Conservation (phyloP, 2,888 invertebrate species). For the Xylocampa areola region DNA sequence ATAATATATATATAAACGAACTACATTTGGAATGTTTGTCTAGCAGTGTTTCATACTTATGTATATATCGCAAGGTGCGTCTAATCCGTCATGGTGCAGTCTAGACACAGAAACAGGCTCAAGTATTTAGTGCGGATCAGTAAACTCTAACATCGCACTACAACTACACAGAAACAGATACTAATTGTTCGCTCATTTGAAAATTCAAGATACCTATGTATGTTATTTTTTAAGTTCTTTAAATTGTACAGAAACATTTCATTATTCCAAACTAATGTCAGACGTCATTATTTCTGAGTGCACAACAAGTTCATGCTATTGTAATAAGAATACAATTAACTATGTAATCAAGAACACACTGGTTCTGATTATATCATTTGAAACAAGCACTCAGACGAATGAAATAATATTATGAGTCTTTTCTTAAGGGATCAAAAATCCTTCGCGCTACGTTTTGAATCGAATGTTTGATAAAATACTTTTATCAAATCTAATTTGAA, state of each 20-base stretch:
- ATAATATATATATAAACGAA: no score
- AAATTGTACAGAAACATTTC: constrained; percentile 1
- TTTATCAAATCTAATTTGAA: constrained; percentile 17
- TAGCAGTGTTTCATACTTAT: no score
- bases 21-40: no score
- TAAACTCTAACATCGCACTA: background rate
- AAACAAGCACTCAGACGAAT: constrained; percentile 27
- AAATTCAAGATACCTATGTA: no score
- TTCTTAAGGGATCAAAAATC: background rate
- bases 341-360: background rate
- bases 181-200: background rate
- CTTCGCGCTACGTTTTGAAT: background rate
- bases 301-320: constrained; percentile 5
- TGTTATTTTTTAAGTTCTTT: background rate
- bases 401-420: constrained; percentile 13
- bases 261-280: background rate
- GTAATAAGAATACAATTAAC: constrained; percentile 6
- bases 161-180: background rate
- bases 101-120: constrained; percentile 2
- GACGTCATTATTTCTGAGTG: constrained; percentile 11
- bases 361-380: constrained; percentile 17
- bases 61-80: no score
- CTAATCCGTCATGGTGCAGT: background rate
- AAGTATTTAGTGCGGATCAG: background rate
- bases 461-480: constrained; percentile 5